Conservation (phyloP, 2,797 vertebrate genomes). For the Aulostomus chinensis region DNA sequence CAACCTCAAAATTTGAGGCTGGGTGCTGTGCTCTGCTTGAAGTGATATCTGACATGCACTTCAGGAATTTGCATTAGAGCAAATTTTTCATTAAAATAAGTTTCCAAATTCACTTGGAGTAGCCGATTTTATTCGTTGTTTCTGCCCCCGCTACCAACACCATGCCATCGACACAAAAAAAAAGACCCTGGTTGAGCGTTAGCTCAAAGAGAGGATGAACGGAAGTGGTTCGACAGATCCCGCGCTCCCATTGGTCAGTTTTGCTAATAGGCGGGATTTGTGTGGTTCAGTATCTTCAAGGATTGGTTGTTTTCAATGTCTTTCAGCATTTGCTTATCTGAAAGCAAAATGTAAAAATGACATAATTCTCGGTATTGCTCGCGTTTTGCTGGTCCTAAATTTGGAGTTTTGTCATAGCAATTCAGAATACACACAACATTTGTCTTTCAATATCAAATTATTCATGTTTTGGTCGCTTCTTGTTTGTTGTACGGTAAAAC, state of each 20-base stretch:
- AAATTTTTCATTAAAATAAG: conserved; percentile 12
- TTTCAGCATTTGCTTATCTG: conserved; percentile 53
- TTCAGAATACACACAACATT: background rate
- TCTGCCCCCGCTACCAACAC: conserved; percentile 56
- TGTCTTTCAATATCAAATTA: background rate
- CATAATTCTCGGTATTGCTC: background rate
- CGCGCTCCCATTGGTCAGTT: conserved; percentile 43
- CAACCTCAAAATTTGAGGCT: conserved; percentile 66
- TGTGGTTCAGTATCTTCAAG: accelerated
- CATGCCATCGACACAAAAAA: conserved; percentile 75
- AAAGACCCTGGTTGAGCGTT: conserved; percentile 45
- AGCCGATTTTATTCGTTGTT: conserved; percentile 32
- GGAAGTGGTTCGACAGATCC: conserved; percentile 36
- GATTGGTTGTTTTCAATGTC: conserved; percentile 51
- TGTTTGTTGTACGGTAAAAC: conserved; percentile 57
- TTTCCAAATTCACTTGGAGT: conserved; percentile 18
- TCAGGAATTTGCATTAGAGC: conserved; percentile 21
- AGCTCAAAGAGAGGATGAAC: conserved; percentile 51
- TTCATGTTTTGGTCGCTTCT: background rate
- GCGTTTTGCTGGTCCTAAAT: background rate
- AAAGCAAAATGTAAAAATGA: conserved; percentile 36
- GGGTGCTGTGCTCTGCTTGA: conserved; percentile 14
- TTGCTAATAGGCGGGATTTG: background rate
- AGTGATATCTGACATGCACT: conserved; percentile 44
- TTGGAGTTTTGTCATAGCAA: background rate